Evolutionary conservation across 2,888 invertebrate species (phyloP), one percentile per base, ranked within the genome.

Genomic region (Acronicta aceris): DNA sequence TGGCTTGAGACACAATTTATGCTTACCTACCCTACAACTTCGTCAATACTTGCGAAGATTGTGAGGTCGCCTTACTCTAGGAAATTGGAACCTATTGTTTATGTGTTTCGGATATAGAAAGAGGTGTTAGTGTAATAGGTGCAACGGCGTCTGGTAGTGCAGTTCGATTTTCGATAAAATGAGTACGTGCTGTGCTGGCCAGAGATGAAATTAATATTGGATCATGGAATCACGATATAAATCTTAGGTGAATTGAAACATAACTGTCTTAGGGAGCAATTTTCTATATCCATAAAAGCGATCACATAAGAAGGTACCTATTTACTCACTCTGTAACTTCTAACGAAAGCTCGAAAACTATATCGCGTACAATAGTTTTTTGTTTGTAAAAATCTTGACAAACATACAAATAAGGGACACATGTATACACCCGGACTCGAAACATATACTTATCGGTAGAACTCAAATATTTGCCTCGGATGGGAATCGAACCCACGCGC

Each of bases 71-170:
- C 73, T 71, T 62, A 67, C 71, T 73, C 73, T 62, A 76, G 86
- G 87, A 87, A 87, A 88, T 87, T 87, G 85, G 83, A 81, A 78
- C 75, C 81, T 83, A 86, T 84, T 86, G 85, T 87, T 87, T 87
- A 87, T 87, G 86, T 82, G 79, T 86, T 84, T 81, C 84, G 84
- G 83, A 80, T 80, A 67, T 57, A 36, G 71, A 74, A 69, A 38
- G 61, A 30, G 50, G 51, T 65, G 50, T 70, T 71, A 68, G 70
- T 65, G 63, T 83, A 82, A 81, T 82, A 81, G 72, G 68, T 79
- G 79, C 74, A 76, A 62, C 67, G 69, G 64, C 60, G 52, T 49
- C 42, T 53, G 71, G 50, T 68, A 63, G 60, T 74, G 71, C 80
- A 79, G 46, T 74, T 76, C 68, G 64, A 65, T 68, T 62, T 73